Base-by-base conservation (phyloP, 2,113 vertebrate genomes). In the Istiophorus platypterus region DNA sequence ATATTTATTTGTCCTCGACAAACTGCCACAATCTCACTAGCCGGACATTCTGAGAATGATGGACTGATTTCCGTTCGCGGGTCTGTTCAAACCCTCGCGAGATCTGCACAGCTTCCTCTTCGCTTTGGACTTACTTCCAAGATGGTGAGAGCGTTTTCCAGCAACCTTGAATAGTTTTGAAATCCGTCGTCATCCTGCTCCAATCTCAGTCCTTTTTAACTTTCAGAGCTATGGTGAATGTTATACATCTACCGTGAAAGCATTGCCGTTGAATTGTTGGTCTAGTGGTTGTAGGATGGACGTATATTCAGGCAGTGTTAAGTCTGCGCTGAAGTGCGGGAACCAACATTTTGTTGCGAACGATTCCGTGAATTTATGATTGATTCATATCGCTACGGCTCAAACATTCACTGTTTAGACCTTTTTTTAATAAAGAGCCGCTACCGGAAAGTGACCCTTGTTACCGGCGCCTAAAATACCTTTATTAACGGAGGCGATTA, bases 61-160 rank as follows among this genome's bases (percentile, higher is more conserved):
- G 92, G 52, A 90, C 65, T 2, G 1, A 81, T 70, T 94, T 95
- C 93, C 94, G 74, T 24, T 77, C 18, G 0, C 22, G 1, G 1
- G 5, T 5, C 1, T 0, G 1, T 1, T 54, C 72, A 86, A 85
- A 73, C 58, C 90, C 72, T 95, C 95, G 94, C 95, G 95, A 95
- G 92, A 95, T 0, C 2, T 0, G 0, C 0, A 0, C 0, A 0
- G 2, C 91, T 94, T 95, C 93, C 95, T 96, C 90, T 96, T 95
- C 83, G 91, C 91, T 66, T 90, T 93, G 95, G 94, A 95, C 92
- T 79, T 61, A 66, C 91, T 82, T 90, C 88, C 94, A 95, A 95
- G 92, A 96, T 96, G 95, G 95, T 96, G 91, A 93, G 95, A 65
- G 0, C 0, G 0, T 9, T 75, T 76, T 67, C 1, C 10, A 26